These are phyloP conservation scores for Pandemis cinnamomeana DNA, from an alignment of 2,888 invertebrate species.

Conservation along the genomic window DNA sequence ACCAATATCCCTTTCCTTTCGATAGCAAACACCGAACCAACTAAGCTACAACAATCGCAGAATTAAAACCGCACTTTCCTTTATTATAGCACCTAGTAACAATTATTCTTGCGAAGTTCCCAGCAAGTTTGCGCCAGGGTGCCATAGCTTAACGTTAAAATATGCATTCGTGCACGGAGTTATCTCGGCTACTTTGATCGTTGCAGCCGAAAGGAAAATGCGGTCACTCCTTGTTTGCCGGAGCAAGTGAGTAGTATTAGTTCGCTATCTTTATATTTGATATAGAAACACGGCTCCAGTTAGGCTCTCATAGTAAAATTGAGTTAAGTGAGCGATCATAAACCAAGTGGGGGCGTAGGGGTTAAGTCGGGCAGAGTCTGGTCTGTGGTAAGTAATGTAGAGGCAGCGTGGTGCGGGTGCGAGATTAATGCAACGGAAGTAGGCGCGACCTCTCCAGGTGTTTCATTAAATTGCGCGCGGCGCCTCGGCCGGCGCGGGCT, in stretches of 20 bases:
- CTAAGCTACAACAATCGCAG: conserved; percentile 35
- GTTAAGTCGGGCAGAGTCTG: conserved; percentile 15
- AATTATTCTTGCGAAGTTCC: conserved; percentile 75
- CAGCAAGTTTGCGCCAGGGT: conserved; percentile 73
- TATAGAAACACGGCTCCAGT: conserved; percentile 19
- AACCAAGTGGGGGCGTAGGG: conserved; percentile 27
- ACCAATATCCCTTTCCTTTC: conserved; percentile 15
- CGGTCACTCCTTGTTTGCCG: conserved; percentile 74
- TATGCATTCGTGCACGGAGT: conserved; percentile 77
- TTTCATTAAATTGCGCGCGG: conserved; percentile 82
- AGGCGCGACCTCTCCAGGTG: conserved; percentile 81
- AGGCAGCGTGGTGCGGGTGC: conserved; percentile 51
- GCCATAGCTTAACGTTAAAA: conserved; percentile 77
- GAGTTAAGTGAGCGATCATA: conserved; percentile 28
- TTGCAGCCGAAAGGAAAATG: conserved; percentile 53
- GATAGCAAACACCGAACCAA: conserved; percentile 35
- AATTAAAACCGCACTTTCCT: conserved; percentile 50
- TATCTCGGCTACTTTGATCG: conserved; percentile 75
- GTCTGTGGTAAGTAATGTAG: conserved; percentile 35
- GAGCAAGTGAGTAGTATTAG: conserved; percentile 67
- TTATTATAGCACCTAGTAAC: conserved; percentile 65
- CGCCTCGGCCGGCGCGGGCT: conserved; percentile 65
- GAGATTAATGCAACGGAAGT: conserved; percentile 82
- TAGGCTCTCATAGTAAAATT: conserved; percentile 8
- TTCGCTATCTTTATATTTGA: conserved; percentile 53